Base-by-base conservation (phyloP, 2,888 invertebrate species). In the Sipha maydis region DNA sequence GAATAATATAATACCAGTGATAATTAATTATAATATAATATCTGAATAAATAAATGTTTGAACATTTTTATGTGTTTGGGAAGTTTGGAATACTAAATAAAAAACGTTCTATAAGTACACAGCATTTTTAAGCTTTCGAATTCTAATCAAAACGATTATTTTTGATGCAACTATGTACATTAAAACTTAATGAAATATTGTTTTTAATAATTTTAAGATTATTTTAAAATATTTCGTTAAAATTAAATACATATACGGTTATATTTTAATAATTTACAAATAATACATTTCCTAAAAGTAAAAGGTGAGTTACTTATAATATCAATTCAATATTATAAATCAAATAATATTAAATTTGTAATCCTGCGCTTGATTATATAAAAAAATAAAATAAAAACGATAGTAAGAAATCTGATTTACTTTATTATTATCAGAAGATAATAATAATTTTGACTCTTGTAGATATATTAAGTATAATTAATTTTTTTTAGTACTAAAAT, bases 401-500 rank as follows among this genome's bases (percentile, higher is more conserved):
- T 17, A 56, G 17, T 56, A 21, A 17, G 56, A 1, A 19, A 21
- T 56, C 19, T 14, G 17, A 56, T 56, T 56, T 56, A 56, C 56
- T n/a, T n/a, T n/a, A n/a, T n/a, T n/a, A n/a, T n/a, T n/a, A 19
- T 21, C 19, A 4, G 56, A 56, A 56, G 3, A 17, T 14, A 19
- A 0, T 17, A 56, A 14, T 19, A 56, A 17, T 56, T 9, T 21
- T 19, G 56, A 56, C 17, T 19, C 56, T 14, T 56, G 21, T 56
- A 56, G 17, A 14, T 41, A 48, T 48, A 48, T 76, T 76, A 41
- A 2, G 34, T 34, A 34, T 34, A 34, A 34, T 41, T 77, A 3
- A 8, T 48, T 28, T 77, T 77, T 77, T 77, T 48, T 28, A 77
- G 28, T 48, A 77, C 48, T 28, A 77, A 48, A 77, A 77, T 19